A percentile compares a stretch with the other conserved stretches of the same genome.
phyloP scores from a whole-genome alignment of 2,888 invertebrate species.

The Erannis defoliaria region DNA sequence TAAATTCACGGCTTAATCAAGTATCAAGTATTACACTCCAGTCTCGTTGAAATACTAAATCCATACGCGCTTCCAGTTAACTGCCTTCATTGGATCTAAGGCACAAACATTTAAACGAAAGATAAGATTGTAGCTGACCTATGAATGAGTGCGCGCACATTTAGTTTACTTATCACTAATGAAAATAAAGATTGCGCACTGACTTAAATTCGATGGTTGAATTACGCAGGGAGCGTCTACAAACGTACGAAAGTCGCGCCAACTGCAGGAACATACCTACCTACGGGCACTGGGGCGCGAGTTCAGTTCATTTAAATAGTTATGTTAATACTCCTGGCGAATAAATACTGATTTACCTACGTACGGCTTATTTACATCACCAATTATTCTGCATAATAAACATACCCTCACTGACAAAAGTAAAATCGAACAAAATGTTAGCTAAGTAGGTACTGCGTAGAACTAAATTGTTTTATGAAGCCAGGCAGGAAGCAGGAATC shows the following conservation, averaged over 20 bases:
- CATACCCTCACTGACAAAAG: slow-evolving; percentile 41
- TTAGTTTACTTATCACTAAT: slow-evolving; percentile 66
- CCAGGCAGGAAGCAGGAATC: too few species aligned
- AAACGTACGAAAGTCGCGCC: slow-evolving; percentile 19
- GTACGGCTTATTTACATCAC: slow-evolving; percentile 69
- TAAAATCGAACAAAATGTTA: slow-evolving; percentile 32
- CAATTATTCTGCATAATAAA: slow-evolving; percentile 67
- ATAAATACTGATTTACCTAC: slow-evolving; percentile 72
- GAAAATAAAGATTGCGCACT: slow-evolving; percentile 76
- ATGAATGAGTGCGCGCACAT: slow-evolving; percentile 60
- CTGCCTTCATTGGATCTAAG: slow-evolving; percentile 79
- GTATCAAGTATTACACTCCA: slow-evolving; percentile 32
- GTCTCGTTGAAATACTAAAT: slow-evolving; percentile 63
- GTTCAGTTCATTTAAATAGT: slow-evolving; percentile 71
- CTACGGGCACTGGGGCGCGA: slow-evolving; percentile 60
- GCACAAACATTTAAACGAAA: slow-evolving; percentile 82
- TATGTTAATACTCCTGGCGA: slow-evolving; percentile 76
- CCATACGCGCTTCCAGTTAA: slow-evolving; percentile 74
- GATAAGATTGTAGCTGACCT: slow-evolving; percentile 82
- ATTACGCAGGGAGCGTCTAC: slow-evolving; percentile 47
- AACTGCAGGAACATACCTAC: slow-evolving; percentile 66
- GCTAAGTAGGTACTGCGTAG: slow-evolving; percentile 4
- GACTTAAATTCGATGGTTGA: slow-evolving; percentile 54
- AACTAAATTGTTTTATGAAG: background rate
- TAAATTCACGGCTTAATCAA: slow-evolving; percentile 10